These are phyloP conservation scores for Empidonax traillii DNA, from an alignment of 2,113 vertebrate genomes.

Conservation along the genomic window DNA sequence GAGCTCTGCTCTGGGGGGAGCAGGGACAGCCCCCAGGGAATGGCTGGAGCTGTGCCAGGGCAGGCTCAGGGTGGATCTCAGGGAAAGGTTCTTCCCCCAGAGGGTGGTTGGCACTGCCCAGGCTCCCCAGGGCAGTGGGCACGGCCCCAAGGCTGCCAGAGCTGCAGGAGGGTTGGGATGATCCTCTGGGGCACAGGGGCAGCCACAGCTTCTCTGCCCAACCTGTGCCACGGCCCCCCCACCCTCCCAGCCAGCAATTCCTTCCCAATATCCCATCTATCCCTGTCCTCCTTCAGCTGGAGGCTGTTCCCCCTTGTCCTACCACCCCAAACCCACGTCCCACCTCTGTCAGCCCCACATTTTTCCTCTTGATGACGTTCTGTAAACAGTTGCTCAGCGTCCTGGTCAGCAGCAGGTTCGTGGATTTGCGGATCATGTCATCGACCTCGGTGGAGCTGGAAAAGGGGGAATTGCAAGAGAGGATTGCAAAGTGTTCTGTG, in stretches of 20 bases:
- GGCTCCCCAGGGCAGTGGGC: no score
- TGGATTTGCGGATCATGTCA: conserved; percentile 98
- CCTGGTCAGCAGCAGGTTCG: conserved; percentile 91
- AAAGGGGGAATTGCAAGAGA: neutral
- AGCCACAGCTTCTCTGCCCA: neutral
- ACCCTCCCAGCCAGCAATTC: neutral
- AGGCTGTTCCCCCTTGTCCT: neutral
- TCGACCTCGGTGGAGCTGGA: conserved; percentile 93
- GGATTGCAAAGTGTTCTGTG: fast-evolving
- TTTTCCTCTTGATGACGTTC: conserved; percentile 94
- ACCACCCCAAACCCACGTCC: neutral
- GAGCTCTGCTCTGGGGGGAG: no score
- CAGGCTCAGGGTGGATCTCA: no score
- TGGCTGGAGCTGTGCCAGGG: no score
- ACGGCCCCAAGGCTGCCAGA: no score
- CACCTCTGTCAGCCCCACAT: conserved; percentile 93
- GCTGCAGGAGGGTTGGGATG: no score
- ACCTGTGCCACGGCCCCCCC: neutral
- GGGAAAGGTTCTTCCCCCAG: no score
- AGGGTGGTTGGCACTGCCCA: no score
- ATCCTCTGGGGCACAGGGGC: no score
- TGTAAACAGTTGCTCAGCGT: conserved; percentile 94
- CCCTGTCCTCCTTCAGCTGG: no score
- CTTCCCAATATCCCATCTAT: neutral
- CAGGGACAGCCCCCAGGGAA: no score